These are phyloP conservation scores for Emmelina monodactyla DNA, from an alignment of 2,888 invertebrate genomes.

Conservation along the genomic window DNA sequence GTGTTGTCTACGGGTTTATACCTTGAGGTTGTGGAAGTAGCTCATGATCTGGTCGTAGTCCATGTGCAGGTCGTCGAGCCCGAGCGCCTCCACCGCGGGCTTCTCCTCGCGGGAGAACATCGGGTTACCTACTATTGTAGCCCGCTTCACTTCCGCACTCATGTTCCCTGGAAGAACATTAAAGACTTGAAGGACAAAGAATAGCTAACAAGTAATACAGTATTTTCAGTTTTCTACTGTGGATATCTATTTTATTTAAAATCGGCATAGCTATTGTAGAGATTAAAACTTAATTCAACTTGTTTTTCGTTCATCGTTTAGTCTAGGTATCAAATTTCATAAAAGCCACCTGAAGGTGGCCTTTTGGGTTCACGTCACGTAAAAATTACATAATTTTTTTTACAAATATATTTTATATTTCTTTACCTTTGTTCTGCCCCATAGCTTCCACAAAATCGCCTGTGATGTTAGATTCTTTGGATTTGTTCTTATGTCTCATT, in stretches of 20 bases:
- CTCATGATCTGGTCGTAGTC: constrained; percentile 98
- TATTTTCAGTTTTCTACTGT: no score
- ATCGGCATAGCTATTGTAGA: no score
- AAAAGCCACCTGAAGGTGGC: no score
- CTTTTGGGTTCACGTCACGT: no score
- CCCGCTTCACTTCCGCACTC: constrained; percentile 77
- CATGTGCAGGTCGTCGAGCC: constrained; percentile 88
- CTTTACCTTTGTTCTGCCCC: constrained; percentile 52
- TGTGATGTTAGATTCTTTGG: constrained; percentile 33
- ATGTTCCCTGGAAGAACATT: constrained; percentile 33
- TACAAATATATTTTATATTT: no score
- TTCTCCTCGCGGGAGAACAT: constrained; percentile 74
- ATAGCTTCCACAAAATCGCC: constrained; percentile 68
- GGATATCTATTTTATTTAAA: no score
- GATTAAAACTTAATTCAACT: neutral
- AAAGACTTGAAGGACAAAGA: no score
- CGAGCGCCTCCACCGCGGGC: constrained; percentile 68
- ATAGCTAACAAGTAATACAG: no score
- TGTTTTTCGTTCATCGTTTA: no score
- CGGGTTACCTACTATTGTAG: constrained; percentile 88
- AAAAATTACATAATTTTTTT: no score
- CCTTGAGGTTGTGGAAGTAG: constrained; percentile 97
- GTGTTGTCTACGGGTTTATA: constrained; percentile 49
- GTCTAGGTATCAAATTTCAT: no score
- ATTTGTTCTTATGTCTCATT: constrained; percentile 53